These are phyloP conservation scores for Matsumyia berberina DNA, from an alignment of 2,888 invertebrate genomes.

Conservation along the genomic window DNA sequence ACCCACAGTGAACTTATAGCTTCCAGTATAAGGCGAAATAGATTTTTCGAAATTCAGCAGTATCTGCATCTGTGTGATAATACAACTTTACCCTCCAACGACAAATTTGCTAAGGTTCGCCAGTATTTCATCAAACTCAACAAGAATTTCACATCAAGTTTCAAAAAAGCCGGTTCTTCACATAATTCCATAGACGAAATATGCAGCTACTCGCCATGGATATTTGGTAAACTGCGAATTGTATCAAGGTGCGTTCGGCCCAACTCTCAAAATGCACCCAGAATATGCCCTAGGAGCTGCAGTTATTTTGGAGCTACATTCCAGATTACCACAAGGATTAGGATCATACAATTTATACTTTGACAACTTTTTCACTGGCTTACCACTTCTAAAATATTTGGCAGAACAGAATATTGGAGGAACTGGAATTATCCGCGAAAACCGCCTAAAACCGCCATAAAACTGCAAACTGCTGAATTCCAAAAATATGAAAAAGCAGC, in stretches of 20 bases:
- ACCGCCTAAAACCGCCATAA: conserved; percentile 18
- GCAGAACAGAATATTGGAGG: conserved; percentile 12
- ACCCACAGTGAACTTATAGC: conserved; percentile 40
- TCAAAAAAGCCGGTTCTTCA: background rate
- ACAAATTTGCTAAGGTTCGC: conserved; percentile 45
- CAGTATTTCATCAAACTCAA: background rate
- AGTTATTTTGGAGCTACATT: conserved; percentile 20
- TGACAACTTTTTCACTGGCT: conserved; percentile 9
- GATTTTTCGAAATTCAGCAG: conserved; percentile 17
- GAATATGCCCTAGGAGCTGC: conserved; percentile 12
- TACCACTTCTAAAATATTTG: conserved; percentile 8
- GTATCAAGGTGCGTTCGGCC: conserved; percentile 48
- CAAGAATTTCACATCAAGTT: background rate
- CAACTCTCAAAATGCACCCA: conserved; percentile 33
- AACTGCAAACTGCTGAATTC: conserved; percentile 15
- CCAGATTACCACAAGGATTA: conserved; percentile 5
- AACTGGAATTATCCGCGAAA: conserved; percentile 4
- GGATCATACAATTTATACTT: conserved; percentile 9
- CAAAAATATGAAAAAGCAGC: conserved; percentile 40
- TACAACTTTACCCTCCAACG: conserved; percentile 30
- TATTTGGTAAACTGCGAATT: conserved; percentile 45
- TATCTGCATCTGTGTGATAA: conserved; percentile 28
- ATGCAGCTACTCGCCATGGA: conserved; percentile 51
- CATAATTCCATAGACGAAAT: background rate
- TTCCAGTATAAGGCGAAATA: conserved; percentile 19